phyloP scores from a whole-genome alignment of 2,888 invertebrate species.

The Neocrepidodera transversa region DNA sequence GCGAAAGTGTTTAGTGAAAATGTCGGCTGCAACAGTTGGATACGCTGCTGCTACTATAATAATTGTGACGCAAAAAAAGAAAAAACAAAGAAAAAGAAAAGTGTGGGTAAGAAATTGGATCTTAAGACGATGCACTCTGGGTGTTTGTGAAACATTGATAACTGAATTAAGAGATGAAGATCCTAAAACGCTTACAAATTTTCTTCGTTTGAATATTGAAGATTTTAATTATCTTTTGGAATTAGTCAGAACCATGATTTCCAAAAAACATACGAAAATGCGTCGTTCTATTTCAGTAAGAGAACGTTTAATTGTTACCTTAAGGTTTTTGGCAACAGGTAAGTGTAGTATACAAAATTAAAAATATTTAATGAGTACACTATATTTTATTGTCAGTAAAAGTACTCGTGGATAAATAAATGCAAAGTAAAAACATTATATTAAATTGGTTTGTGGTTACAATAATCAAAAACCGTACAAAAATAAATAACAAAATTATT shows the following conservation, averaged over 20 bases:
- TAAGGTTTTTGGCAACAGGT: conserved; percentile 8
- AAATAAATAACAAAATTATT: not conserved
- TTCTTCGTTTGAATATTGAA: not conserved
- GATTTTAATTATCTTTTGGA: conserved; percentile 4
- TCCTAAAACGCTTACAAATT: not conserved
- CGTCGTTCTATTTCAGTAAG: not conserved
- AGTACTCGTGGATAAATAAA: too few species aligned
- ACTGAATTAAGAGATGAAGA: conserved; percentile 7
- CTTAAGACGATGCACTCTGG: conserved; percentile 4
- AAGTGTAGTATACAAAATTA: not conserved
- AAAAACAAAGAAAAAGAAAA: conserved; percentile 11
- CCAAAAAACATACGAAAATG: not conserved
- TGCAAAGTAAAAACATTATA: too few species aligned
- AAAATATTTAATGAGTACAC: not conserved
- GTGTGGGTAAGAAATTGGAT: conserved; percentile 10
- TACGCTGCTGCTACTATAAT: conserved; percentile 8
- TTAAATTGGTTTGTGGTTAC: too few species aligned
- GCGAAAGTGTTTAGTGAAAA: not conserved
- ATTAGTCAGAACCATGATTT: too few species aligned
- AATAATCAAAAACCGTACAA: not conserved
- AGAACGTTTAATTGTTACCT: not conserved
- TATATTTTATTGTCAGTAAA: too few species aligned
- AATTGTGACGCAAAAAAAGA: conserved; percentile 8
- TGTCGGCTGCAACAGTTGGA: conserved; percentile 10
- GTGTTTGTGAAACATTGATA: not conserved